These are phyloP conservation scores for Apistogramma diplotaenia DNA, from an alignment of 2,113 vertebrate genomes.

Conservation along the genomic window DNA sequence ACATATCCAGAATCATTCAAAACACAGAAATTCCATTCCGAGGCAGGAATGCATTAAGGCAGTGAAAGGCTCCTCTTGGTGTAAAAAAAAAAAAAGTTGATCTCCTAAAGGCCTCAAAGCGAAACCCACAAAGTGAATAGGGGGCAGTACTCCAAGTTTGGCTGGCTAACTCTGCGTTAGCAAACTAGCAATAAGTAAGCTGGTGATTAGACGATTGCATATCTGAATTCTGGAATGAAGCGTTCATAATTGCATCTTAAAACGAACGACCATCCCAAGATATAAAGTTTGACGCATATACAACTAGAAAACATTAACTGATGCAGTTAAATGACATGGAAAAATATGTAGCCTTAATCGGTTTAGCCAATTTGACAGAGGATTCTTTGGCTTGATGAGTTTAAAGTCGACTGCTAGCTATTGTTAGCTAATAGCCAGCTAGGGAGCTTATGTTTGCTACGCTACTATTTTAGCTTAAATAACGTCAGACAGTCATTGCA, in stretches of 20 bases:
- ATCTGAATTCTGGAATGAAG: conserved; percentile 34
- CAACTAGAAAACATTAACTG: background rate
- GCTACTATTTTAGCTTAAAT: conserved; percentile 28
- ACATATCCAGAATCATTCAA: conserved; percentile 33
- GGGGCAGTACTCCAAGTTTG: conserved; percentile 56
- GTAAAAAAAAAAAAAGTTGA: background rate
- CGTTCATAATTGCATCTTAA: conserved; percentile 9
- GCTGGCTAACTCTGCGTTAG: conserved; percentile 61
- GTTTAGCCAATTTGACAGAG: conserved; percentile 45
- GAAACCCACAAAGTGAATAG: conserved; percentile 47
- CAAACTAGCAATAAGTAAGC: conserved; percentile 43
- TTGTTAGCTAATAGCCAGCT: conserved; percentile 66
- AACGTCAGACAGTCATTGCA: background rate
- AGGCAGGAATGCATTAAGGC: conserved; percentile 27
- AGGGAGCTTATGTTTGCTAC: conserved; percentile 58
- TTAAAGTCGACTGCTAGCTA: conserved; percentile 41
- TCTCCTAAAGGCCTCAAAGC: conserved; percentile 64
- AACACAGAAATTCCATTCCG: conserved; percentile 20
- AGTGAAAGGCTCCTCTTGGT: background rate
- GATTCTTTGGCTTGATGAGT: conserved; percentile 58
- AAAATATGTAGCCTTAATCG: conserved; percentile 20
- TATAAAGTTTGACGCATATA: background rate
- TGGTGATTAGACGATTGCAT: conserved; percentile 58
- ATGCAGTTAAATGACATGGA: conserved; percentile 35
- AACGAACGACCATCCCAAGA: background rate